Evolutionary conservation across 1,140 invertebrate genomes (phyloP), one percentile per base, ranked within the genome.

Genomic region (Cydia pomonella): DNA sequence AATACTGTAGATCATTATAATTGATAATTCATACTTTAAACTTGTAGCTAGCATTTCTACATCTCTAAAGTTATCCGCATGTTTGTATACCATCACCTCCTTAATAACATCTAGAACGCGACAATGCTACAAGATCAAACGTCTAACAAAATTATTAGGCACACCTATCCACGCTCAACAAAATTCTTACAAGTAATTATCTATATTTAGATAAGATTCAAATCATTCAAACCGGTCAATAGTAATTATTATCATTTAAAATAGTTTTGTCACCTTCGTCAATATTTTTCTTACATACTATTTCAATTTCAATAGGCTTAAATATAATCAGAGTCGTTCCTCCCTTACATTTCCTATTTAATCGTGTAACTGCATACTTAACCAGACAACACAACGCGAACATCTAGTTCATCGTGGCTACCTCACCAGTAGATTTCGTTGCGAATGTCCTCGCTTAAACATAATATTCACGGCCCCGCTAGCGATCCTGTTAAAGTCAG

Each of bases 71-170:
- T 18, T 33, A 18, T 69, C 29, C 9, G 18, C 23, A 18, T 38
- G 29, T 18, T 50, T 50, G 47, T 7, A 50, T 69, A 33, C 29
- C 64, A 38, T 69, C 64, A 69, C 27, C 29, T 33, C 53, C 9
- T 64, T 69, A n/a, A 6, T 41, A 9, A 33, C 29, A 69, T 18
- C 29, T 38, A n/a, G 33, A 38, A 18, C 47, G 33, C n/a, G 64
- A 69, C 21, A 33, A 69, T 69, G 64, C 29, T 69, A 69, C 64
- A 69, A 69, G 64, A 69, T 33, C 10, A 12, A 69, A 33, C 29
- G 10, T 38, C 64, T 69, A 69, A 69, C 64, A 66, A 66, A 66
- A 66, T 69, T 33, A 69, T 33, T 69, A 69, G 64, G 64, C 64
- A 69, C 29, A 41, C 64, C 27, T 33, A 33, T 69, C 29, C 64